phyloP scores from a whole-genome alignment of 2,888 invertebrate genomes.

The Leistus spinibarbis region DNA sequence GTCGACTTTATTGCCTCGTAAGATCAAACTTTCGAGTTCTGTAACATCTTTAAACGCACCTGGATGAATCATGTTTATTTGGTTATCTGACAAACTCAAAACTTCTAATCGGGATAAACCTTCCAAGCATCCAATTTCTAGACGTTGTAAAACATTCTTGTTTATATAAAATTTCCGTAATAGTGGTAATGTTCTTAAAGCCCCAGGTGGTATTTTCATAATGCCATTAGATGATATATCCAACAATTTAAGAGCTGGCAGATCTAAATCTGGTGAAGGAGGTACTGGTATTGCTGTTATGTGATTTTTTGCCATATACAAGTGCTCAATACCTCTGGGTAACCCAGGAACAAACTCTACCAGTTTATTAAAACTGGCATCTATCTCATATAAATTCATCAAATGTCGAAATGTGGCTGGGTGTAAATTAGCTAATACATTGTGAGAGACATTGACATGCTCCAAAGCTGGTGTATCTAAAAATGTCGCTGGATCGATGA shows the following conservation, averaged over 20 bases:
- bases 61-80: slow-evolving; percentile 70
- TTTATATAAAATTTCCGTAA: slow-evolving; percentile 73
- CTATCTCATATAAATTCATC: slow-evolving; percentile 77
- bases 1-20: slow-evolving; percentile 78
- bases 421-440: slow-evolving; percentile 72
- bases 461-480: slow-evolving; percentile 74
- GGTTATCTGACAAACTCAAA: slow-evolving; percentile 76
- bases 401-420: slow-evolving; percentile 78
- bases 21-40: slow-evolving; percentile 71
- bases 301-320: slow-evolving; percentile 73
- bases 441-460: slow-evolving; percentile 79
- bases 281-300: slow-evolving; percentile 69
- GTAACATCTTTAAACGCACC: slow-evolving; percentile 68
- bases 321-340: slow-evolving; percentile 76
- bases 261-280: slow-evolving; percentile 70
- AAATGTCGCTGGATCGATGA: slow-evolving; percentile 76
- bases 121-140: slow-evolving; percentile 73
- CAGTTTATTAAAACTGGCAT: slow-evolving; percentile 74
- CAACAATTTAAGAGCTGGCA: slow-evolving; percentile 74
- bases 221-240: slow-evolving; percentile 79
- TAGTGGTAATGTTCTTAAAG: slow-evolving; percentile 69
- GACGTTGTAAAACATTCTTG: slow-evolving; percentile 71
- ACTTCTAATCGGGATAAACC: slow-evolving; percentile 74
- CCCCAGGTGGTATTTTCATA: slow-evolving; percentile 69
- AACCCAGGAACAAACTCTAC: slow-evolving; percentile 78